Evolutionary conservation across 1,140 invertebrate species (phyloP), one percentile per base, ranked within the genome.

Genomic region (Acromyrmex charruanus): DNA sequence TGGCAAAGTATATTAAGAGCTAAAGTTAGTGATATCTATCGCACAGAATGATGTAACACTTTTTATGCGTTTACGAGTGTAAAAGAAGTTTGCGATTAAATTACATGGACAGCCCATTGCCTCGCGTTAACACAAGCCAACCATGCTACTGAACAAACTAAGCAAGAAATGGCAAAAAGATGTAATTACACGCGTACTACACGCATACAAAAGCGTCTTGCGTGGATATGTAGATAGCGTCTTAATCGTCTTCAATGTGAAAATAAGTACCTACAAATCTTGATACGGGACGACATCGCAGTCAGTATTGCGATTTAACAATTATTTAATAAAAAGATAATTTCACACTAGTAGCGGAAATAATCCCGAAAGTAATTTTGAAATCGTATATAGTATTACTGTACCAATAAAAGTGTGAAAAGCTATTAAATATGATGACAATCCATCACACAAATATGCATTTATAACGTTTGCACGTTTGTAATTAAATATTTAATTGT

Each of bases 1-100:
- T 59, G 28, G 14, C 18, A 49, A 49, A 14, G 3, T n/a, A 51
- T 21, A 69, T 58, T 39, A 55, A 35, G 53, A 35, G 31, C 49
- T 35, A 14, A 16, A 35, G 16, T 68, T 35, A 35, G 21, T 16
- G 66, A 59, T 18, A 59, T 39, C 5, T 25, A 35, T 5, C 39
- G 59, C 65, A 21, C n/a, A 18, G 28, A 53, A n/a, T 79, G 44
- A 82, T 49, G 10, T 51, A 44, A 31, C 28, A n/a, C 0, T 44
- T 63, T 85, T 63, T 61, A 69, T 61, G 14, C 9, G 28, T 58
- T 59, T 3, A 35, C 53, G 21, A 79, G 10, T 44, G 44, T 25
- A 69, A 85, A 88, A 85, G 18, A 81, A 71, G 31, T 69, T 80
- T 63, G 31, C 81, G 51, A 89, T 88, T 89, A 74, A 86, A 74